Evolutionary conservation across 1,140 invertebrate genomes (phyloP), one percentile per base, ranked within the genome.

Genomic region (Bombyx mandarina): DNA sequence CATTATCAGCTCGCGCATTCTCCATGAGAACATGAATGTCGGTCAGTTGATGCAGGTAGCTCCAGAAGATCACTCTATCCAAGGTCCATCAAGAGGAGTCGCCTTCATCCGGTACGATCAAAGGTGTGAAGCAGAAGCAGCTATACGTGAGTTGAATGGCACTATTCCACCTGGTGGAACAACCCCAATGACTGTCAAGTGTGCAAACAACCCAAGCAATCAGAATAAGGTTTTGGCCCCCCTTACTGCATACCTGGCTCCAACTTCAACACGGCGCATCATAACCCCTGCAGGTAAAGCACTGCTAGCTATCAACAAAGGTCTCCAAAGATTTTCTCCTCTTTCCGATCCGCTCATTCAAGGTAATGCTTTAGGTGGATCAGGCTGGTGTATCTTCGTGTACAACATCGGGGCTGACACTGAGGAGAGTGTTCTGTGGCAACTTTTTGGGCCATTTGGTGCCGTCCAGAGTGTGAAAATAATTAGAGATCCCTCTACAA

Each of bases 331-430:
- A 92, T 95, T 93, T 80, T 96, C 94, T 60, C 95, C 95, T 47
- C 81, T 95, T 70, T 93, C 94, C 63, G 93, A 94, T 65, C 92
- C 93, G 9, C 90, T 95, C 66, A 90, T 95, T 69, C 93, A 94
- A 62, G 93, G 93, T 60, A 93, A 93, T 75, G 91, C 91, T 45
- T 90, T 93, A 79, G 92, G 91, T 54, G 92, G 93, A 60, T 93
- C 93, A 49, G 94, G 94, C 53, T 97, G 94, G 94, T 97, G 95
- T 82, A 95, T 97, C 79, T 97, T 97, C 86, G 95, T 97, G n/a
- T 97, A 96, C 88, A 97, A 97, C 83, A 90, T 97, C 71, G 94
- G 94, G 51, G 94, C 96, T 43, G 96, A 97, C 75, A 96, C 95
- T 3, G 95, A 97, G 81, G 96, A 97, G 80, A 95, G 94, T 76